Base-by-base conservation (phyloP, 2,888 invertebrate species). In the Pristionchus maxplancki region DNA sequence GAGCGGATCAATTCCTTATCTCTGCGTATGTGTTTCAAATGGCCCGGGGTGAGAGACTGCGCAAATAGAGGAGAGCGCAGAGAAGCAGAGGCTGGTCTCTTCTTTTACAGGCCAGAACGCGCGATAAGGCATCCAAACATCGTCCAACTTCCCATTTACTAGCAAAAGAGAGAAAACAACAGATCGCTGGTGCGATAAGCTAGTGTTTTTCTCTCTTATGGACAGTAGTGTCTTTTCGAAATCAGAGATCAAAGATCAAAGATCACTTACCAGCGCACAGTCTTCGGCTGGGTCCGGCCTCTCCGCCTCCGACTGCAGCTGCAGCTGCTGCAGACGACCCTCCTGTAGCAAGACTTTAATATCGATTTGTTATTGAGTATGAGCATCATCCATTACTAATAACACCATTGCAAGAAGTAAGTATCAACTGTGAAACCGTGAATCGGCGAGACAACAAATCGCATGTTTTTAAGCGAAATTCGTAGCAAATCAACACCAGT, bases 191-290 rank as follows among this genome's bases (percentile, higher is more conserved):
- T 20, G 58, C 58, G 58, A 58, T 58, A 58, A 58, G 58, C 58
- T 9, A 3, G n/a, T 58, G 58, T 58, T 58, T 58, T 24, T 58
- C 58, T 44, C 11, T n/a, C n/a, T n/a, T 44, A 44, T 9, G 44
- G n/a, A n/a, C n/a, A 58, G 58, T 13, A 58, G 58, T 58, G 6
- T 58, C n/a, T 5, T 58, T 58, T n/a, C 58, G 34, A 34, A 34
- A 15, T 28, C 31, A 34, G 34, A 34, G 67, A 15, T 20, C 28
- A 78, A 78, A 28, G 78, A 48, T 78, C 78, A 78, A 78, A 78
- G 44, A 44, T 48, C 48, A 44, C 78, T 78, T n/a, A 78, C 78
- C 78, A 24, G 78, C 44, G 78, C 78, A 78, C 44, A 78, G n/a
- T 48, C 78, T 24, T 28, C 78, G 24, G 78, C 78, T 78, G 48